Evolutionary conservation across 2,888 invertebrate genomes (phyloP).

Genomic region (Hirtodrosophila alboralis): DNA sequence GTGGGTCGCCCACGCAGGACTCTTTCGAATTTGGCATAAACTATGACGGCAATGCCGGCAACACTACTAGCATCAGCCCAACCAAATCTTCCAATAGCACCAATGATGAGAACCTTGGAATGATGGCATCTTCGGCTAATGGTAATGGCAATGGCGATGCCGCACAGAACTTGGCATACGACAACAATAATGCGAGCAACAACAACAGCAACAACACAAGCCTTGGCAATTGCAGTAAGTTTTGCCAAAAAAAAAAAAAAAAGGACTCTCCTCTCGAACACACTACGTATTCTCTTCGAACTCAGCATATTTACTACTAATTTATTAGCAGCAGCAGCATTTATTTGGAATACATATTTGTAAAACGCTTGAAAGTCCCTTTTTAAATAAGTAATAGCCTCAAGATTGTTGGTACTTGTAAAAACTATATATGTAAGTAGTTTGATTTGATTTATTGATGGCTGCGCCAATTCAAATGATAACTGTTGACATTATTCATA

Average conservation of each 20-base stretch:
- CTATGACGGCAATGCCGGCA: slow-evolving; percentile 38
- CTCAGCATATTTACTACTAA: slow-evolving; percentile 68
- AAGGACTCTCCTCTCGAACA: slow-evolving; percentile 21
- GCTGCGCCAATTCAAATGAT: slow-evolving; percentile 60
- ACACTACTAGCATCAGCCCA: slow-evolving; percentile 22
- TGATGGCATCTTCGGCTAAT: slow-evolving; percentile 56
- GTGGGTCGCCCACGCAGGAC: slow-evolving; percentile 62
- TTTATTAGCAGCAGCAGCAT: slow-evolving; percentile 79
- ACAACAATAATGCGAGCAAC: slow-evolving; percentile 42
- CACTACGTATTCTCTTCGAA: slow-evolving; percentile 17
- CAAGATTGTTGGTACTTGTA: slow-evolving; percentile 50
- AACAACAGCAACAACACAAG: slow-evolving; percentile 38
- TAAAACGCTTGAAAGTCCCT: slow-evolving; percentile 70
- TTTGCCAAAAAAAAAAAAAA: too few relatives aligned
- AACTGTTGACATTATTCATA: slow-evolving; percentile 56
- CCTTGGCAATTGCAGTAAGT: slow-evolving; percentile 71
- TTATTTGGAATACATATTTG: slow-evolving; percentile 76
- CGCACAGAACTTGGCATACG: slow-evolving; percentile 63
- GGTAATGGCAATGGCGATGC: slow-evolving; percentile 56
- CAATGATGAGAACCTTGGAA: slow-evolving; percentile 57
- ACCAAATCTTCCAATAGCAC: slow-evolving; percentile 28
- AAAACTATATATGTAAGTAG: neutral
- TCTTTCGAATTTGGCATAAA: slow-evolving; percentile 64
- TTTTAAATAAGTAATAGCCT: slow-evolving; percentile 29
- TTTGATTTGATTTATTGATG: slow-evolving; percentile 74